Base-by-base conservation (phyloP, 1,140 invertebrate genomes). In the Epicauta chinensis region DNA sequence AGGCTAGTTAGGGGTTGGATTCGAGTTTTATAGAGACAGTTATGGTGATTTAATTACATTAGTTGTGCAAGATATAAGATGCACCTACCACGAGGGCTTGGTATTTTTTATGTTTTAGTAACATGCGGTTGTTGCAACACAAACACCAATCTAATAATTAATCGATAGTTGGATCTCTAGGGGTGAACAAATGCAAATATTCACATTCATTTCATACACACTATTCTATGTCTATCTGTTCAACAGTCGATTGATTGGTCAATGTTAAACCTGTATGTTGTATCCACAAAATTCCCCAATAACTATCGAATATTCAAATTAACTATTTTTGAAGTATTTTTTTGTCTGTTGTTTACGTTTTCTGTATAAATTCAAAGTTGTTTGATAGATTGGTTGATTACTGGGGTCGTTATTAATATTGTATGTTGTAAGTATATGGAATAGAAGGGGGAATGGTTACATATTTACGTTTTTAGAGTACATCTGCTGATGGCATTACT, bases 71-170 rank as follows among this genome's bases (percentile, higher is more conserved):
- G 23, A 23, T 3, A 23, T 23, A 23, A 23, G 23, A 23, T 23
- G 23, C 23, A 23, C 23, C 23, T 23, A 23, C 23, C 7, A 23
- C 38, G 41, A 14, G 14, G 35, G 52, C 42, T 53, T 53, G 42
- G 39, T 36, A 51, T 23, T 51, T 42, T 51, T 51, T 41, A 47
- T 47, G 45, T 47, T 37, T 47, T 51, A 34, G 41, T 51, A 43
- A 51, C 41, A 44, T 36, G 39, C 50, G 41, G 31, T 36, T 44
- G 41, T 51, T 51, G 50, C 41, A 51, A 51, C 37, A 51, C 43
- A 36, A 38, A 41, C 32, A 37, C 40, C 50, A 37, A 51, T 37
- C 50, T 42, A 51, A 51, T 51, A 51, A 51, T 51, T 51, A 51
- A 51, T 51, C 50, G 50, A 51, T 41, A 37, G 50, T 51, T 42